Conservation (phyloP, 2,113 vertebrate species). For the Bambusicola thoracicus region DNA sequence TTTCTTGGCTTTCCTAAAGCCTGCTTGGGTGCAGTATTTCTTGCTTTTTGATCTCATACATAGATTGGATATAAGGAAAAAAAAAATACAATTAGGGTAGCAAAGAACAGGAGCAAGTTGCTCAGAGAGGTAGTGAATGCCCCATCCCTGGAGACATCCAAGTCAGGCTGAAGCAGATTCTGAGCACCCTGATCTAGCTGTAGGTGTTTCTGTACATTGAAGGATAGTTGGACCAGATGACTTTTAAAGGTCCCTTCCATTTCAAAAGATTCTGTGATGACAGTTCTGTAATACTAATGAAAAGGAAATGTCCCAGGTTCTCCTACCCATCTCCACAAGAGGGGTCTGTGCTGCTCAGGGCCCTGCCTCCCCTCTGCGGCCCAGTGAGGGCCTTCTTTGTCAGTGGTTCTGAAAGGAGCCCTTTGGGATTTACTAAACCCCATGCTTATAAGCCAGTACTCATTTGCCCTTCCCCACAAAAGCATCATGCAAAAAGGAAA, state of each 20-base stretch:
- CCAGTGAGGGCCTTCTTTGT: not conserved
- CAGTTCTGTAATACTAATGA: not conserved
- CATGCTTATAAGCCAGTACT: not conserved
- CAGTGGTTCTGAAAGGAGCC: not conserved
- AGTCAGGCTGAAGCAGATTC: no score
- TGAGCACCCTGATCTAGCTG: no score
- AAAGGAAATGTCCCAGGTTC: not conserved
- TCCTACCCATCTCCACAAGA: not conserved
- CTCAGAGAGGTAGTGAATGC: no score
- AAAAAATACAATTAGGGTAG: no score
- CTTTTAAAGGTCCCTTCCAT: no score
- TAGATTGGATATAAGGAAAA: no score
- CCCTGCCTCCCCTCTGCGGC: not conserved
- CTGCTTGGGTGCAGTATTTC: not conserved
- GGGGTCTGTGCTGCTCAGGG: not conserved
- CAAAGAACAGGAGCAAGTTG: no score
- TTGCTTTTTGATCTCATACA: not conserved
- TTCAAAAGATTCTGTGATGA: no score
- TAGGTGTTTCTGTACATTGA: no score
- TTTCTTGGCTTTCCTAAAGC: not conserved
- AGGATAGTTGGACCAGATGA: no score
- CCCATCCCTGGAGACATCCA: no score
- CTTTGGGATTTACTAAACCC: not conserved
- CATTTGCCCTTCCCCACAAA: accelerated
- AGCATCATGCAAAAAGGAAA: not conserved